A percentile compares a stretch with the other conserved stretches of the same genome.
Conservation (phyloP, 2,888 invertebrate genomes). For the Drosophila leonis region DNA sequence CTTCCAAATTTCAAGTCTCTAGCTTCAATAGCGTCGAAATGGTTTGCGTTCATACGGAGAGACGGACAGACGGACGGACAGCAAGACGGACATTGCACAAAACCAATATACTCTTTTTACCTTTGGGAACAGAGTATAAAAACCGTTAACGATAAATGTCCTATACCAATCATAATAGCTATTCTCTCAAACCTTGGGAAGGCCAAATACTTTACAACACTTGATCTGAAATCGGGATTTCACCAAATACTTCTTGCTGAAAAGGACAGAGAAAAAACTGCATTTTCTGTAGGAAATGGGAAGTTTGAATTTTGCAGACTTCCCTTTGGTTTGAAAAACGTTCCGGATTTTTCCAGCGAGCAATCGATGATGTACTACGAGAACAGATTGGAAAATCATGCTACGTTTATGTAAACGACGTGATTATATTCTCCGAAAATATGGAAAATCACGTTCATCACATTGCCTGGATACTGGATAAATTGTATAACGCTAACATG, state of each 20-base stretch:
- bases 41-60: too few species aligned
- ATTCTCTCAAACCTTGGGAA: neutral
- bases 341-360: too few species aligned
- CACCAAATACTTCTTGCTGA: constrained; percentile 1
- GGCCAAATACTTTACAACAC: neutral
- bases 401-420: neutral
- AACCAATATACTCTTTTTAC: too few species aligned
- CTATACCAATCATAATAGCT: neutral
- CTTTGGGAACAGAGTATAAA: too few species aligned
- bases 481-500: too few species aligned
- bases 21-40: too few species aligned
- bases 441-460: neutral
- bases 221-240: neutral
- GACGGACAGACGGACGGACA: too few species aligned
- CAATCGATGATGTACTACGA: too few species aligned
- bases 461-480: neutral
- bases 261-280: neutral
- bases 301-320: neutral
- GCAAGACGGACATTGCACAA: too few species aligned
- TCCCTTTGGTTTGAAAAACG: too few species aligned
- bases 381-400: neutral
- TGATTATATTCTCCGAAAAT: neutral
- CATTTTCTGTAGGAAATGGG: constrained; percentile 1
- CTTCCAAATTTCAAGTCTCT: too few species aligned
- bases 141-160: neutral